Base-by-base conservation (phyloP, 2,113 vertebrate genomes). In the Microtus ochrogaster region DNA sequence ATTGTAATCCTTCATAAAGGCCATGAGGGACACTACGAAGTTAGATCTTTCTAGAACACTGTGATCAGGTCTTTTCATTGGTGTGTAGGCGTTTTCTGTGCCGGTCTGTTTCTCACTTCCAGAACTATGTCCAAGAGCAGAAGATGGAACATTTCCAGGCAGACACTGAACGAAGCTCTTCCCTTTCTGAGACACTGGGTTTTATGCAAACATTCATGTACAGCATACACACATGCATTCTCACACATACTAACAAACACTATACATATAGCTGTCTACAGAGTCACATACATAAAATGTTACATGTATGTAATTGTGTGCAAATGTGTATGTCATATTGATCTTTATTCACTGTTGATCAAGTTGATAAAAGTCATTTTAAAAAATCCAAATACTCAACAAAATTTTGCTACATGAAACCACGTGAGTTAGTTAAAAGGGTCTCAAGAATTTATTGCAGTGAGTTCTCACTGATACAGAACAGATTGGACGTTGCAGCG, bases 21-120 rank as follows among this genome's bases (percentile, higher is more conserved):
- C 76, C 9, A 16, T 28, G 41, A 92, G 41, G 19, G 39, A 26
- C 28, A 78, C 26, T 14, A 17, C 44, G 44, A n/a, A 65, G 28
- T 30, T 88, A 91, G 92, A 28, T 94, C 90, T 63, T 81, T 77
- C 47, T 44, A 68, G 39, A 36, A 89, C 6, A 91, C 83, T 77
- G 52, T 0, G 30, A 47, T 90, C 52, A 96, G 55, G 0, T 39
- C 41, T 65, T 41, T 81, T 94, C 73, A 74, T 72, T 14, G 0
- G 26, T 44, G 11, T 21, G 3, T 21, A 65, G n/a, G 9, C 19
- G 13, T 39, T 79, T 4, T 16, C 16, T 52, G 16, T 70, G 33
- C 77, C 44, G 33, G 63, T 73, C 89, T 85, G 3, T 24, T 9
- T 24, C 79, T 61, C 63, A 8, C 4, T n/a, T 73, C 44, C 81